Evolutionary conservation across 2,888 invertebrate genomes (phyloP).

Genomic region (Clivina fossor): DNA sequence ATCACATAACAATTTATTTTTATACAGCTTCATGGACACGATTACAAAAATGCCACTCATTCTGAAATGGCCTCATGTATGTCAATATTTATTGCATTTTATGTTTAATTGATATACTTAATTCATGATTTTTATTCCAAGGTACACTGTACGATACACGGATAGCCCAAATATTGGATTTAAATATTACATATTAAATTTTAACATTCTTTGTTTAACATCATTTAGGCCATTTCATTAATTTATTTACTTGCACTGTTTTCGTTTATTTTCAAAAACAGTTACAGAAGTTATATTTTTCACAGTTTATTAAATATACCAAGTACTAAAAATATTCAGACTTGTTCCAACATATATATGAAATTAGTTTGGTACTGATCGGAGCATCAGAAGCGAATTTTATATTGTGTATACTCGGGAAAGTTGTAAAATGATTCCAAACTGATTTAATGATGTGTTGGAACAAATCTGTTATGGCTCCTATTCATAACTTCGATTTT

Average conservation of each 20-base stretch:
- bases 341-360: too few species aligned
- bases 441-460: too few species aligned
- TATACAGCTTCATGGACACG: slow-evolving; percentile 27
- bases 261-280: too few species aligned
- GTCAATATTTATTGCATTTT: slow-evolving; percentile 32
- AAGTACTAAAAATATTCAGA: too few species aligned
- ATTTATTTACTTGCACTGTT: slow-evolving; percentile 14
- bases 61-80: slow-evolving; percentile 33
- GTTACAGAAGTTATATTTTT: slow-evolving; percentile 23
- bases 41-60: slow-evolving; percentile 31
- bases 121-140: slow-evolving; percentile 16
- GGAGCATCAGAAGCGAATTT: too few species aligned
- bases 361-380: too few species aligned
- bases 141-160: slow-evolving; percentile 32
- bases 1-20: slow-evolving; percentile 30
- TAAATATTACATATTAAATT: slow-evolving; percentile 12
- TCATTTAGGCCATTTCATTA: slow-evolving; percentile 32
- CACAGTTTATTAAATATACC: too few species aligned
- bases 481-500: too few species aligned
- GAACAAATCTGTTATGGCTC: too few species aligned
- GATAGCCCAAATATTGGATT: slow-evolving; percentile 30
- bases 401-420: too few species aligned
- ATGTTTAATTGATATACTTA: slow-evolving; percentile 27
- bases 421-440: too few species aligned
- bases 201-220: slow-evolving; percentile 24